Conservation (phyloP, 2,113 vertebrate species). For the Sylvilagus bachmani region DNA sequence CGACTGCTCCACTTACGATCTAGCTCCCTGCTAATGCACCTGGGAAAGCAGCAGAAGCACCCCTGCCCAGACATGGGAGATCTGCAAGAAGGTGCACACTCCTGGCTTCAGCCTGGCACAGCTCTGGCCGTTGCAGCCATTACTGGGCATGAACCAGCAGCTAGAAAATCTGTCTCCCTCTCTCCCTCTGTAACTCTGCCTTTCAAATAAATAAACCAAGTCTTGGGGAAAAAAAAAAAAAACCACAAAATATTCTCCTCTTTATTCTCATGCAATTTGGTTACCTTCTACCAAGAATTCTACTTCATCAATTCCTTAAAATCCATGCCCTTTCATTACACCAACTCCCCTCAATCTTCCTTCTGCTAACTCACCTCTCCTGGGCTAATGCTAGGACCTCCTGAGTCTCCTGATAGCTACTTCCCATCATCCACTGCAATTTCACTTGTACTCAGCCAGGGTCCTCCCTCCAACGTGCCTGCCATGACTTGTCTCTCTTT, state of each 20-base stretch:
- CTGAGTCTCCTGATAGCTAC: neutral
- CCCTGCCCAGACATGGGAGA: no score
- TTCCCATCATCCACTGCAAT: neutral
- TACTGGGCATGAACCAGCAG: no score
- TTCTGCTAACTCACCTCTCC: neutral
- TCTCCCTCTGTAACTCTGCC: no score
- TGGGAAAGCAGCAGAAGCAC: no score
- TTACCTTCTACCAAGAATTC: neutral
- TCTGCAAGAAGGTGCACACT: no score
- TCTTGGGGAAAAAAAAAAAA: no score
- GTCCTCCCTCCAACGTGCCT: neutral
- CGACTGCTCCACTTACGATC: no score
- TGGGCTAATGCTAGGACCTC: neutral
- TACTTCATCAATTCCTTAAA: neutral
- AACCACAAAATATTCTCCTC: neutral
- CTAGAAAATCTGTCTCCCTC: no score
- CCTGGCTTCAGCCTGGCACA: no score
- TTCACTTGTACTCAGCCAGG: neutral
- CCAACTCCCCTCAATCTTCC: neutral
- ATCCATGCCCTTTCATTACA: neutral
- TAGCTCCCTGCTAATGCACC: no score
- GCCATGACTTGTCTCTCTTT: neutral
- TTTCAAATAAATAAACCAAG: no score
- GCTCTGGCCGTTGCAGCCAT: no score
- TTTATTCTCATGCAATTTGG: neutral